Evolutionary conservation across 30 jellyfish, hydroid and myxozoan species (phyloP).

Genomic region (Sanderia malayensis): DNA sequence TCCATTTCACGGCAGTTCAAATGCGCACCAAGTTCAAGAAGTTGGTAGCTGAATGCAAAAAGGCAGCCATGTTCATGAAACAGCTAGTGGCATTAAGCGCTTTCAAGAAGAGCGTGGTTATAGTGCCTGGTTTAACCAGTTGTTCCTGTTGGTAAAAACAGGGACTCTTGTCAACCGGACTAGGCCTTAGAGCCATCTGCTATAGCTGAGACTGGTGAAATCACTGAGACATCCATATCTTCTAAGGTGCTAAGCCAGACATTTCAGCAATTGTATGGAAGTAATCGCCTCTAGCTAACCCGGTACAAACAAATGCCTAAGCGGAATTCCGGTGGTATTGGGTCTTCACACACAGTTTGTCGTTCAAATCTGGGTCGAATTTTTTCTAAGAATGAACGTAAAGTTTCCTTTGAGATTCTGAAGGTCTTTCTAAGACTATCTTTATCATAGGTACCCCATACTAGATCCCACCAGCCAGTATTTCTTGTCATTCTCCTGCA

Average conservation of each 20-base stretch:
- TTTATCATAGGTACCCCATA: background rate
- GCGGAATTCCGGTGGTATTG: constrained; percentile 17
- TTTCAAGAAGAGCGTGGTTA: too few species aligned
- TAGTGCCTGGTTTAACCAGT: too few species aligned
- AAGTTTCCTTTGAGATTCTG: constrained; percentile 12
- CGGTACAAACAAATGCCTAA: constrained; percentile 22
- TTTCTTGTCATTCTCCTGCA: background rate
- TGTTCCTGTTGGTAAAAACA: too few species aligned
- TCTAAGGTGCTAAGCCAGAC: constrained; percentile 27
- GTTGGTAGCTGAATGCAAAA: too few species aligned
- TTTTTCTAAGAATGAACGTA: background rate
- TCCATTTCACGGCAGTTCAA: too few species aligned
- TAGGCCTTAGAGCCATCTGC: too few species aligned
- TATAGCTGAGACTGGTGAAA: too few species aligned
- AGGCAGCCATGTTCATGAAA: too few species aligned
- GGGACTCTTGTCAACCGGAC: too few species aligned
- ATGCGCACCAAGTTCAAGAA: too few species aligned
- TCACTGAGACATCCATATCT: too few species aligned
- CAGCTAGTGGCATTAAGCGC: too few species aligned
- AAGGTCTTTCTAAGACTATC: constrained; percentile 14
- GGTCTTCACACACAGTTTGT: constrained; percentile 11
- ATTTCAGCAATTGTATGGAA: constrained; percentile 21
- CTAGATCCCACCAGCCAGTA: constrained; percentile 2
- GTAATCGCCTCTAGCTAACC: constrained; percentile 21
- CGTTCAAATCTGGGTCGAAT: background rate